Evolutionary conservation across 2,113 vertebrate genomes (phyloP), one percentile per base, ranked within the genome.

Genomic region (Xenus cinereus): DNA sequence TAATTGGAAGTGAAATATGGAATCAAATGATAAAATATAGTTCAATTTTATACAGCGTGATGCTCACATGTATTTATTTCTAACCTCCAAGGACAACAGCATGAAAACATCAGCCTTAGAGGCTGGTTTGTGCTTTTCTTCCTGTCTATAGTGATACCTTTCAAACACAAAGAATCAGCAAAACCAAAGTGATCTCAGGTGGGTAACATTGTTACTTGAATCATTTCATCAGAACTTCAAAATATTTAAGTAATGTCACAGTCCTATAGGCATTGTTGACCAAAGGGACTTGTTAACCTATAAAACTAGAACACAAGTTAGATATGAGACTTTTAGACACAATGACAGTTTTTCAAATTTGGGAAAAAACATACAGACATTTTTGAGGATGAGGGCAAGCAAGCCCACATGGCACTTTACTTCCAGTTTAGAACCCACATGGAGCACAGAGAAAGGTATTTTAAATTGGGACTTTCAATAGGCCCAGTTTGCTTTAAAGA

Each of bases 1-100:
- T 77, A 94, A 91, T 2, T 83, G 72, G 27, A 92, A 83, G 39
- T 48, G 63, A 90, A 95, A 80, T 90, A 66, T 19, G 24, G 28
- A 59, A 14, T 84, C n/a, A 66, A 76, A 45, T 48, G n/a, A 71
- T 62, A 76, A 91, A 90, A 79, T 50, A 17, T 2, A 50, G 45
- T 32, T 82, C 41, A 5, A 4, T 85, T 87, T 91, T 74, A 19
- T 30, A 77, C 24, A 93, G 78, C 23, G 53, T 77, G 57, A 30
- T 54, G 43, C 33, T 69, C 75, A 62, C 28, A 46, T 23, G 53
- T 50, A 50, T 75, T 87, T 95, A 79, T 67, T 94, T 79, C 53
- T 71, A 54, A 56, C 22, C n/a, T 28, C 28, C 28, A 51, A 93
- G 59, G 50, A 60, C 35, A 86, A 41, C 45, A 50, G 33, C 5